Conservation (phyloP, 2,797 vertebrate genomes). For the Nyctalus aviator region DNA sequence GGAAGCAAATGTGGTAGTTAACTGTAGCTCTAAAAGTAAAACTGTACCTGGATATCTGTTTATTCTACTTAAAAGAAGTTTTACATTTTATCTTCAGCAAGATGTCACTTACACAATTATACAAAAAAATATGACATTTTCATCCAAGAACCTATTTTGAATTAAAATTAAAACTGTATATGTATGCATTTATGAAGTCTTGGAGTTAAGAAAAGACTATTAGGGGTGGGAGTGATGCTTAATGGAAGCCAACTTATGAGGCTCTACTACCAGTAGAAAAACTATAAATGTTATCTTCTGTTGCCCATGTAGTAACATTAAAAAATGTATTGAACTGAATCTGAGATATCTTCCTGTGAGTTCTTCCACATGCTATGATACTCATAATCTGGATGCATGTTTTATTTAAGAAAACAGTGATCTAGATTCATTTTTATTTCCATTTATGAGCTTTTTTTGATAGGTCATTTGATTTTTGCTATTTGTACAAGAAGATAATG, state of each 20-base stretch:
- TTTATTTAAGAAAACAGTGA: constrained; percentile 38
- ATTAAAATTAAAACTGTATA: constrained; percentile 44
- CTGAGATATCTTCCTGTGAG: constrained; percentile 38
- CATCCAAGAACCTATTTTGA: constrained; percentile 62
- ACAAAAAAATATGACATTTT: constrained; percentile 41
- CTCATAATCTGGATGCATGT: neutral
- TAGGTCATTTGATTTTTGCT: constrained; percentile 33
- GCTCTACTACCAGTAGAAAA: constrained; percentile 10
- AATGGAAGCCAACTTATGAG: constrained; percentile 56
- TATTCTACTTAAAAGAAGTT: constrained; percentile 41
- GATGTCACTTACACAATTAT: constrained; percentile 32
- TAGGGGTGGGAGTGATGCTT: neutral
- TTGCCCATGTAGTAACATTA: constrained; percentile 53
- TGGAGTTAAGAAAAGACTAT: neutral
- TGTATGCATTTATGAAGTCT: constrained; percentile 8
- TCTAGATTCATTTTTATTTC: neutral
- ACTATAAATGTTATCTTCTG: constrained; percentile 60
- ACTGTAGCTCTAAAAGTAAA: constrained; percentile 38
- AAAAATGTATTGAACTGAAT: constrained; percentile 48
- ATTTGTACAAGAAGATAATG: neutral
- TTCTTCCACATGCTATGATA: constrained; percentile 15
- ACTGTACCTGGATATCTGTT: constrained; percentile 7
- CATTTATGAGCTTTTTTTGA: neutral
- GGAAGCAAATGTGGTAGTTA: constrained; percentile 32
- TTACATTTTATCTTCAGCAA: constrained; percentile 53